Evolutionary conservation across 2,888 invertebrate species (phyloP), one percentile per base, ranked within the genome.

Genomic region (Operophtera brumata): DNA sequence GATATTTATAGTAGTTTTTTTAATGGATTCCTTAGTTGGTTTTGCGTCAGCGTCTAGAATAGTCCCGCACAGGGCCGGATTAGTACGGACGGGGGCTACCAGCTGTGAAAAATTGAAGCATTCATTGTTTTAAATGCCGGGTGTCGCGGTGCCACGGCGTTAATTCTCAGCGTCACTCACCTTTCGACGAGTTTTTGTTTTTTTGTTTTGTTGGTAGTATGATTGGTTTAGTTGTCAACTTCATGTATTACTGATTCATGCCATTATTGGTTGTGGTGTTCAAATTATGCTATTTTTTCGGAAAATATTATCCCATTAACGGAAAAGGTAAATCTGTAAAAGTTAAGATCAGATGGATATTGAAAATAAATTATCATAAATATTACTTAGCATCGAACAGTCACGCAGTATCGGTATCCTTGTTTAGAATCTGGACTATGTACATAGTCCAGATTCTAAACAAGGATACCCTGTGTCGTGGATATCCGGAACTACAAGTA

Each of bases 91-190:
- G 69, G 20, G 73, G 72, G 75, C 48, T 47, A 74, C 66, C 73
- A 66, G 63, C 47, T 61, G 79, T 86, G 87, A 88, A 88, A 87
- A 87, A 88, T 89, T 87, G 85, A 84, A 82, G 73, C 78, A 75
- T 80, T 79, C 82, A 84, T 85, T 86, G 86, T 88, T 88, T 87
- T 85, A 82, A 88, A 87, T 85, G 83, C 82, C 75, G 76, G 75
- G 82, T 83, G 84, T 82, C 80, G 76, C 47, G 46, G 55, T 67
- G 68, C 61, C 67, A 62, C 54, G 62, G 67, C 64, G 66, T 77
- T 72, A 73, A 75, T 74, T 66, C 67, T 67, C 58, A 63, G 57
- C 65, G 65, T 65, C 65, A 64, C 66, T 54, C 65, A 67, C 66
- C 69, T 73, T 73, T 70, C 66, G 67, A 71, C 62, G 69, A 68